phyloP scores from a whole-genome alignment of 2,888 invertebrate species.

The Scrobipalpa costella region DNA sequence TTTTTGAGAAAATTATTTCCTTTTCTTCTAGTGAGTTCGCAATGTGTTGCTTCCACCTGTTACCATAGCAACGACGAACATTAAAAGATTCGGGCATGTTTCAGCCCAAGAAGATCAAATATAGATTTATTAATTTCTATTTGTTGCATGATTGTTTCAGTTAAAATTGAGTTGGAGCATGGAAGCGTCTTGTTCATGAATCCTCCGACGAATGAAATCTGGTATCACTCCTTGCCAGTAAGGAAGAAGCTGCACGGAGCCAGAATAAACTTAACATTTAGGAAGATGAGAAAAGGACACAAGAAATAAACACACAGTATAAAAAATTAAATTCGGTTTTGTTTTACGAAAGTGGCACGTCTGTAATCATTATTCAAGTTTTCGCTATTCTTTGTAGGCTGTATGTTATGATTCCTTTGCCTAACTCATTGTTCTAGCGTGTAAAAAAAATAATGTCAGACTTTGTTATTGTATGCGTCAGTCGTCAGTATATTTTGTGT shows the following conservation, averaged over 20 bases:
- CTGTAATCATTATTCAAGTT: too few relatives aligned
- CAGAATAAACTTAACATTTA: conserved; percentile 85
- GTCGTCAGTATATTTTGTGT: not conserved
- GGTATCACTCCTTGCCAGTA: conserved; percentile 86
- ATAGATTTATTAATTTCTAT: too few relatives aligned
- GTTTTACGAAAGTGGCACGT: not conserved
- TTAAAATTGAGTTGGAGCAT: conserved; percentile 82
- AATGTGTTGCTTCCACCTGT: not conserved
- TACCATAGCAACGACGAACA: conserved; percentile 10
- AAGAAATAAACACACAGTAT: too few relatives aligned
- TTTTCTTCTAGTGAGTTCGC: not conserved
- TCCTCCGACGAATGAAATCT: conserved; percentile 84
- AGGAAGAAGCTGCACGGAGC: conserved; percentile 78
- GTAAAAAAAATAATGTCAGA: conserved; percentile 22
- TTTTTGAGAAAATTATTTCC: not conserved
- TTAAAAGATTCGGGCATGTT: too few relatives aligned
- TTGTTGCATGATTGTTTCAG: conserved; percentile 51
- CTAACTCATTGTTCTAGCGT: not conserved
- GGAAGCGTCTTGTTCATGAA: conserved; percentile 87
- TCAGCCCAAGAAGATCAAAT: too few relatives aligned
- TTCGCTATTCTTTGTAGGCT: conserved; percentile 11
- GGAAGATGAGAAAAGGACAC: conserved; percentile 64
- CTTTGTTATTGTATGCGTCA: conserved; percentile 23
- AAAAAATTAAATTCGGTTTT: not conserved
- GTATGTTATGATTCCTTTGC: not conserved